Percentiles rank a stretch among this genome's conserved stretches.
These are phyloP conservation scores for Mustela lutreola DNA, from an alignment of 2,113 vertebrate species.

Conservation along the genomic window DNA sequence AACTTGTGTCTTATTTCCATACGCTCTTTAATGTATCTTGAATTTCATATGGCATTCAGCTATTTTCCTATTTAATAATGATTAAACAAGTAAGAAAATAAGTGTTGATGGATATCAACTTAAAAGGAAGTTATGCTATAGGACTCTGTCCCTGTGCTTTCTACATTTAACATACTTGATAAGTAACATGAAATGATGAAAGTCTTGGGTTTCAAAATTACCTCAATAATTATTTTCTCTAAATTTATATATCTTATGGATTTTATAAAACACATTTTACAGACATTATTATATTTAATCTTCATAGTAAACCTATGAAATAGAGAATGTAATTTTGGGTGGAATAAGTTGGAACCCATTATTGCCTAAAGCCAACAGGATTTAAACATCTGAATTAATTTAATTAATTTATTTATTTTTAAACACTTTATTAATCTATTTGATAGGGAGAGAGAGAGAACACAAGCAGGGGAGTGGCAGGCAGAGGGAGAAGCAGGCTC, in stretches of 20 bases:
- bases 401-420: neutral
- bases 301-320: conserved; percentile 30
- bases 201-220: conserved; percentile 37
- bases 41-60: conserved; percentile 17
- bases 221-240: conserved; percentile 31
- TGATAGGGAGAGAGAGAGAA: neutral
- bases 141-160: neutral
- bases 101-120: neutral
- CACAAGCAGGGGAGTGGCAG: neutral
- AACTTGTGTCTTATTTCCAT: conserved; percentile 9
- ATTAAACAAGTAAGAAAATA: conserved; percentile 12
- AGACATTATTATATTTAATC: neutral
- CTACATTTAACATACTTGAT: conserved; percentile 4
- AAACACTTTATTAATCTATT: neutral
- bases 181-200: conserved; percentile 34
- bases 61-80: conserved; percentile 32
- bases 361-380: neutral
- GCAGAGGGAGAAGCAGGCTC: neutral
- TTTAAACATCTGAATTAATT: neutral
- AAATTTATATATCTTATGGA: neutral
- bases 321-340: neutral
- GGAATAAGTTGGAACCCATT: neutral
- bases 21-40: neutral
- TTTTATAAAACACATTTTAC: conserved; percentile 32
- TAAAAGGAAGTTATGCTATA: neutral